phyloP scores from a whole-genome alignment of 2,113 vertebrate genomes.

The Myotis lucifugus region DNA sequence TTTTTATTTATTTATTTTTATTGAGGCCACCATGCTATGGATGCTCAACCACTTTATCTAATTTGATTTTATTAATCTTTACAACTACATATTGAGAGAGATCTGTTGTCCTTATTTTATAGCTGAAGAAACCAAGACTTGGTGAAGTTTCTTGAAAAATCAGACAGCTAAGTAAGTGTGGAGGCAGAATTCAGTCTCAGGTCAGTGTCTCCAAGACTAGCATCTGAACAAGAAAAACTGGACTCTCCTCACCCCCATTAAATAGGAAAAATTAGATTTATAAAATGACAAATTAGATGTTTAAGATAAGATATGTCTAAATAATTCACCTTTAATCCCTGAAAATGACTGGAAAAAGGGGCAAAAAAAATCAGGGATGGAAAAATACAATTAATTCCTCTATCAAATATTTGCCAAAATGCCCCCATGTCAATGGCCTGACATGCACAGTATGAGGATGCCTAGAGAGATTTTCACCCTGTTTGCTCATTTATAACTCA shows the following conservation, averaged over 20 bases:
- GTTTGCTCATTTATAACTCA: neutral
- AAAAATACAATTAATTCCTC: neutral
- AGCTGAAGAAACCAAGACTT: slow-evolving; percentile 15
- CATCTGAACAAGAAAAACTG: neutral
- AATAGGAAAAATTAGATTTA: slow-evolving; percentile 8
- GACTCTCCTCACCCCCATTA: neutral
- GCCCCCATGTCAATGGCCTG: neutral
- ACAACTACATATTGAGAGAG: neutral
- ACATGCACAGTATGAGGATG: neutral
- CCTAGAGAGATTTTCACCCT: neutral
- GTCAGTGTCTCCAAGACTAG: neutral
- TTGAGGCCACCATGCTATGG: neutral
- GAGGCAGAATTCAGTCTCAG: neutral
- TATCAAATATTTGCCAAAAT: neutral
- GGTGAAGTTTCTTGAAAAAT: neutral
- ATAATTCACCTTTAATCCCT: slow-evolving; percentile 51
- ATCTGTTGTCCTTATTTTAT: neutral
- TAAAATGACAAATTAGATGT: slow-evolving; percentile 18
- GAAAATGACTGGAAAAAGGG: slow-evolving; percentile 26
- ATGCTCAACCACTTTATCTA: neutral
- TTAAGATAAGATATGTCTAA: slow-evolving; percentile 30
- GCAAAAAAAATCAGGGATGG: neutral
- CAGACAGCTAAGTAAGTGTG: neutral
- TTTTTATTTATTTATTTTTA: neutral
- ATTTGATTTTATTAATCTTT: slow-evolving; percentile 51